Conservation (phyloP, 2,888 invertebrate species). For the Eupithecia inturbata region DNA sequence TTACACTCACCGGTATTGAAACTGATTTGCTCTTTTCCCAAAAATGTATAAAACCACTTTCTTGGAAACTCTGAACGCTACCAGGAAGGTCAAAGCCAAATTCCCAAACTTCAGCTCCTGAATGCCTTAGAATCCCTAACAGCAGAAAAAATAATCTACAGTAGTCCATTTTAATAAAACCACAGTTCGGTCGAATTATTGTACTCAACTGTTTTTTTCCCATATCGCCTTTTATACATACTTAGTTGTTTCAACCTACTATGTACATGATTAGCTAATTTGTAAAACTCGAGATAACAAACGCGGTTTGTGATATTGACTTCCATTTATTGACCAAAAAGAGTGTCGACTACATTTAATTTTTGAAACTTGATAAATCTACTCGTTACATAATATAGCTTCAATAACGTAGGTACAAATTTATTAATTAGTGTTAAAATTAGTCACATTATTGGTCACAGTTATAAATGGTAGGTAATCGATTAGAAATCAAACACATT, state of each 20-base stretch:
- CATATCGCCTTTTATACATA: background rate
- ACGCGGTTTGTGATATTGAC: background rate
- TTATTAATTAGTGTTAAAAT: background rate
- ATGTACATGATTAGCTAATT: background rate
- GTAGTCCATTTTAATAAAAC: conserved; percentile 13
- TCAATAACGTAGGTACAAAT: background rate
- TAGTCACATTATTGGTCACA: background rate
- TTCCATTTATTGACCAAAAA: background rate
- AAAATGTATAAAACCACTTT: conserved; percentile 15
- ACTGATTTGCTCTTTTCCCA: conserved; percentile 34
- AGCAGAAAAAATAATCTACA: background rate
- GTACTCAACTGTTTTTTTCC: background rate
- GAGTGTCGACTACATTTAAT: background rate
- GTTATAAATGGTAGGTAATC: background rate
- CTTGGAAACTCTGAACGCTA: background rate
- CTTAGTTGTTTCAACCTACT: background rate
- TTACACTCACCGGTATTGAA: conserved; percentile 12
- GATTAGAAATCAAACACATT: background rate
- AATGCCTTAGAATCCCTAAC: background rate
- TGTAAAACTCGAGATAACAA: background rate
- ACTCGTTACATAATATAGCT: background rate
- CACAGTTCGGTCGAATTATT: background rate
- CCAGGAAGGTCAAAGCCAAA: conserved; percentile 1
- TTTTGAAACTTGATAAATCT: background rate
- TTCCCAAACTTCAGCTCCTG: background rate